Base-by-base conservation (phyloP, 2,797 vertebrate species). In the Lemur catta region DNA sequence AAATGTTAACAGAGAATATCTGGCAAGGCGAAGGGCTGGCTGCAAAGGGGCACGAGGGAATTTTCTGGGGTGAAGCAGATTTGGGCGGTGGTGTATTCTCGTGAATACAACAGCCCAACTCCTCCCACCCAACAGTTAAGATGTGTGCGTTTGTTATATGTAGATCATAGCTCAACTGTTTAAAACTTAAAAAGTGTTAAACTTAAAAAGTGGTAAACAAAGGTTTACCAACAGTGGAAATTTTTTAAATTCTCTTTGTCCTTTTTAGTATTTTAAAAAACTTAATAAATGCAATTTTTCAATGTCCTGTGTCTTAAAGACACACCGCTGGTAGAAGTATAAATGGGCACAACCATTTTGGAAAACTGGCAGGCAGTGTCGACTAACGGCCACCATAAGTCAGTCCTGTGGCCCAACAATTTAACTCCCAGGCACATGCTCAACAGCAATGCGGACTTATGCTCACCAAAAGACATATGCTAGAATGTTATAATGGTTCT, bases 221-320 rank as follows among this genome's bases (percentile, higher is more conserved):
- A 72, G 43, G 38, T 65, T 86, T 50, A 52, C 0, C 24, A 41
- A 50, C 10, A 30, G 41, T 18, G 33, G 52, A 1, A 22, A 38
- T 50, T 84, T 74, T 71, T 43, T 3, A 41, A 35, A 17, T 67
- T 85, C 26, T 61, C 69, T 78, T 81, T 57, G 7, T 87, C 6
- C 17, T 94, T 91, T 94, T 67, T 35, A 55, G 10, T 61, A 55
- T 67, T 46, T 38, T 86, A 74, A 63, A 72, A 93, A 87, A 65
- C 30, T 78, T 87, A 20, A 55, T 71, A 57, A 81, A 43, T n/a
- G 38, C 1, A 15, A n/a, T 41, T 63, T 75, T 74, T 46, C 92
- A 48, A 41, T 12, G 57, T 8, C 30, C 18, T 8, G 1, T 41
- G 13, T 10, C 63, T 43, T 20, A 26, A 24, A 1, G 30, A n/a